phyloP scores from a whole-genome alignment of 2,888 invertebrate genomes.

The Leptinotarsa tumamoca region DNA sequence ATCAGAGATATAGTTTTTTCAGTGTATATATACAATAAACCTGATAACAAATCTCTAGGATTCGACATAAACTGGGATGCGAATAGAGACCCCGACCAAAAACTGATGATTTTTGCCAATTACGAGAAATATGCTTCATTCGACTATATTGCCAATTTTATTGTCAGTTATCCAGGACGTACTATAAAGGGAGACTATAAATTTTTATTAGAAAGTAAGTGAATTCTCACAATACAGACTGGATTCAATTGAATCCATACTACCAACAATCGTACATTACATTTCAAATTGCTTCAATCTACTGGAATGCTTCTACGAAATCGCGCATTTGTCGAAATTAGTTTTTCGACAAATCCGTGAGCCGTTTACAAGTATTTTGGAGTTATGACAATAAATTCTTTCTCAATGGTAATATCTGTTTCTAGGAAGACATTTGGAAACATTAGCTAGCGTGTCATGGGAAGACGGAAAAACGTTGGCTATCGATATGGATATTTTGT shows the following conservation, averaged over 20 bases:
- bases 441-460: constrained; percentile 77
- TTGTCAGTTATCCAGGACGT: constrained; percentile 81
- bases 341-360: constrained; percentile 23
- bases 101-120: constrained; percentile 73
- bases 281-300: constrained; percentile 21
- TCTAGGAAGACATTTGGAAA: constrained; percentile 63
- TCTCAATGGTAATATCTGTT: not conserved
- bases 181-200: constrained; percentile 78
- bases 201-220: constrained; percentile 69
- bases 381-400: constrained; percentile 7
- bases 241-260: constrained; percentile 20
- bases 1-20: constrained; percentile 80
- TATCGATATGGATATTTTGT: constrained; percentile 73
- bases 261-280: constrained; percentile 10
- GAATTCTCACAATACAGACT: constrained; percentile 22
- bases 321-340: constrained; percentile 20
- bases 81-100: constrained; percentile 84
- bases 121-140: constrained; percentile 72
- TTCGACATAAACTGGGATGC: constrained; percentile 88
- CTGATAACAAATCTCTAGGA: constrained; percentile 74
- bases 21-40: constrained; percentile 72
- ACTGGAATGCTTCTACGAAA: constrained; percentile 5
- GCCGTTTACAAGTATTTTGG: not conserved
- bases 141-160: constrained; percentile 74
- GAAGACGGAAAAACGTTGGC: constrained; percentile 74